phyloP scores from a whole-genome alignment of 1,140 invertebrate genomes.

The Drosophila suzukii region DNA sequence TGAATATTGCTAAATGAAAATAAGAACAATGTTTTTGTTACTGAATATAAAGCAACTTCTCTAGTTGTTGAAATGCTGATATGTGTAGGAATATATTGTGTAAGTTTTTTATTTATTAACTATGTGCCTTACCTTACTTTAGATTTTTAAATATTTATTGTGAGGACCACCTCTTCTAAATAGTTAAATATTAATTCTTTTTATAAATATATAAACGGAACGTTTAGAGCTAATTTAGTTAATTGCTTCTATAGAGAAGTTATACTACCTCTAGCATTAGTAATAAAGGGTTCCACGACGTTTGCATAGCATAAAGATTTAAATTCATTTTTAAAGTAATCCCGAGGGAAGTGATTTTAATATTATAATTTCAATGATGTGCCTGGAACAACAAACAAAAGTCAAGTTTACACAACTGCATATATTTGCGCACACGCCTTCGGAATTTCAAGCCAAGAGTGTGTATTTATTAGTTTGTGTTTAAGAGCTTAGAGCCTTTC shows the following conservation, averaged over 20 bases:
- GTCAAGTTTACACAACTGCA: slow-evolving; percentile 28
- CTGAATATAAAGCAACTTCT: background rate
- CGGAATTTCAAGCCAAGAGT: slow-evolving; percentile 5
- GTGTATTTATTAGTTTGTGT: slow-evolving; percentile 10
- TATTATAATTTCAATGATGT: slow-evolving; percentile 39
- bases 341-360: slow-evolving; percentile 3
- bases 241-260: too few species aligned
- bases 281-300: too few species aligned
- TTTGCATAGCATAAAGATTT: background rate
- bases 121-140: too few species aligned
- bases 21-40: background rate
- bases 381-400: slow-evolving; percentile 26
- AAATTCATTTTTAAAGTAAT: background rate
- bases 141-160: too few species aligned
- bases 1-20: background rate
- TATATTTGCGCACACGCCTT: slow-evolving; percentile 21
- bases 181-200: too few species aligned
- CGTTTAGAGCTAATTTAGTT: too few species aligned
- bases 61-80: background rate
- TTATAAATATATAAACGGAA: too few species aligned
- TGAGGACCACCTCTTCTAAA: too few species aligned
- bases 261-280: too few species aligned
- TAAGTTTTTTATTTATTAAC: background rate
- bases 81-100: background rate
- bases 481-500: slow-evolving; percentile 43